A percentile compares a stretch with the other conserved stretches of the same genome.
phyloP scores from a whole-genome alignment of 2,113 vertebrate genomes.

The Diphyllodes magnificus region DNA sequence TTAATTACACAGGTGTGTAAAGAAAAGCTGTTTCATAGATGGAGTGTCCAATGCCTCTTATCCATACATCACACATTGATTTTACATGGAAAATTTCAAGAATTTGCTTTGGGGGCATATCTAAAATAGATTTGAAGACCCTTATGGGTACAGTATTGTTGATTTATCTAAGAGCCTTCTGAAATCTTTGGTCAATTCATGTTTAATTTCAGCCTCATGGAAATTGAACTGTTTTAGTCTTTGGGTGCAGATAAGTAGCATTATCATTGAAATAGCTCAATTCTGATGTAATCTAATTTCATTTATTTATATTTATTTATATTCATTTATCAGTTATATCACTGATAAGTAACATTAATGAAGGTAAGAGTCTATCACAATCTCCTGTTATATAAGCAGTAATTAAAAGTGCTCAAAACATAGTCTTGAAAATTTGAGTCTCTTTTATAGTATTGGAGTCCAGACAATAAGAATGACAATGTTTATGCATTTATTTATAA shows the following conservation, averaged over 20 bases:
- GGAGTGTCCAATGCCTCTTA: not conserved
- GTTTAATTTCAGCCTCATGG: not conserved
- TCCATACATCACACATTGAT: not conserved
- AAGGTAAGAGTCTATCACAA: not conserved
- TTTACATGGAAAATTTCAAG: not conserved
- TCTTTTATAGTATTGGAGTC: not conserved
- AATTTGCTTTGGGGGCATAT: not conserved
- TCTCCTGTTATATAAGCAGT: not conserved
- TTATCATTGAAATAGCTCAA: not conserved
- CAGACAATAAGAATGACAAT: not conserved
- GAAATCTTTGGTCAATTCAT: not conserved
- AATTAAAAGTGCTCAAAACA: not conserved
- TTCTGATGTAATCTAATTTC: not conserved
- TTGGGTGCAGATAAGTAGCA: not conserved
- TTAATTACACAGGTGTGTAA: not conserved
- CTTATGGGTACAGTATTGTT: not conserved
- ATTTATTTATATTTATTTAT: not conserved
- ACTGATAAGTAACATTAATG: not conserved
- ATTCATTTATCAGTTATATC: not conserved
- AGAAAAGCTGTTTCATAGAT: not conserved
- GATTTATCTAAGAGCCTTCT: not conserved
- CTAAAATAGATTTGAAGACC: not conserved
- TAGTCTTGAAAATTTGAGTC: not conserved
- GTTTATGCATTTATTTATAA: not conserved
- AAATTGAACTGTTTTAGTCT: not conserved